These are phyloP conservation scores for Drosophila equinoxialis DNA, from an alignment of 1,140 invertebrate species.

Conservation along the genomic window DNA sequence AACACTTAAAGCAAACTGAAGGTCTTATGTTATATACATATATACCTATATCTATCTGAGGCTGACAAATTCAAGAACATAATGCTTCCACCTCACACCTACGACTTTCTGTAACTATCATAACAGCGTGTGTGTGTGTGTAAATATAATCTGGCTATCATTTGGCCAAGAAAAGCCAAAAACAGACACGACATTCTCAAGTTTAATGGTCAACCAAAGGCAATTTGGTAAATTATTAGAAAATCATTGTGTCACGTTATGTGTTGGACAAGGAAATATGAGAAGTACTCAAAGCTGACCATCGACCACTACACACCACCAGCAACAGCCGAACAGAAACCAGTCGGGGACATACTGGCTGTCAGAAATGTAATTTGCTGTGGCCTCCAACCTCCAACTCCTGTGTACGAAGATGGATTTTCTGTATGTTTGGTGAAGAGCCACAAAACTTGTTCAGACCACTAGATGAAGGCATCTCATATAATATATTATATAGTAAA, in stretches of 20 bases:
- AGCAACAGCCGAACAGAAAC: conserved; percentile 14
- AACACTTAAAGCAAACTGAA: conserved; percentile 32
- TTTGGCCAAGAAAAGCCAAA: conserved; percentile 16
- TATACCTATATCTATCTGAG: conserved; percentile 24
- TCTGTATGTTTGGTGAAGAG: neutral
- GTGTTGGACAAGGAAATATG: conserved; percentile 65
- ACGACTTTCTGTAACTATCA: conserved; percentile 25
- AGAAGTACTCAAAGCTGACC: conserved; percentile 31
- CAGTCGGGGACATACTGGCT: conserved; percentile 4
- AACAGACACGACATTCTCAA: conserved; percentile 71
- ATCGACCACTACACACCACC: conserved; percentile 17
- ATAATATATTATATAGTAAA: conserved; percentile 7
- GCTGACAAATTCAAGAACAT: conserved; percentile 65
- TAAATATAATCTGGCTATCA: conserved; percentile 70
- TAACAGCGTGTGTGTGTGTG: conserved; percentile 28
- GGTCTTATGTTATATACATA: conserved; percentile 54
- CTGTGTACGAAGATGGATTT: conserved; percentile 5
- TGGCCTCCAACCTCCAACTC: conserved; percentile 22
- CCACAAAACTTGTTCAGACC: neutral
- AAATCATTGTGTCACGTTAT: conserved; percentile 81
- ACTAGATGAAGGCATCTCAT: neutral
- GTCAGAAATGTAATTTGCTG: conserved; percentile 58
- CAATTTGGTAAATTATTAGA: conserved; percentile 82
- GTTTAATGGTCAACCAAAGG: conserved; percentile 80
- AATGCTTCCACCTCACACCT: conserved; percentile 36